Base-by-base conservation (phyloP, 2,797 vertebrate species). In the Moxostoma hubbsi region DNA sequence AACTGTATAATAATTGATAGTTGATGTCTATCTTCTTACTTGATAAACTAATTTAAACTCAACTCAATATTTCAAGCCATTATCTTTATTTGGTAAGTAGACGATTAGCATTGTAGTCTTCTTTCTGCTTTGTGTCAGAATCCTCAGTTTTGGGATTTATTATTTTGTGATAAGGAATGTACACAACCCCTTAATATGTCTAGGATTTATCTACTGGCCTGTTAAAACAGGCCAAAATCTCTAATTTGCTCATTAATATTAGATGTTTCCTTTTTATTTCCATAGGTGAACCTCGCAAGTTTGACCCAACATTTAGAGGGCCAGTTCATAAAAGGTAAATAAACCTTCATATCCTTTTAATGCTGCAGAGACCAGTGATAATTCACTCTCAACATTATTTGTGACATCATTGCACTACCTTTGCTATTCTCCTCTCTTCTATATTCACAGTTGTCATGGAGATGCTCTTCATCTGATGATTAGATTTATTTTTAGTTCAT, bases 231-330 rank as follows among this genome's bases (percentile, higher is more conserved):
- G n/a, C n/a, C n/a, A n/a, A n/a, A n/a, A n/a, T 36, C 36, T 18
- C 5, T 9, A 18, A 8, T 16, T 64, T 62, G 18, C 9, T 5
- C 16, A 45, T 53, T 63, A 57, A 47, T 3, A 36, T 24, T 62
- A 45, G 5, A 43, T 43, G 10, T 50, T 15, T 66, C 7, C 0
- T 61, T 66, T 12, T 75, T 15, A 6, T 49, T 79, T 75, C 61
- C 76, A 65, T 91, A 97, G 96, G 95, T 90, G 90, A 94, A 81
- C 89, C 94, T 84, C 94, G 92, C 84, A 91, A 86, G 86, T 95
- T 94, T 88, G 95, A 96, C 81, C 91, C 94, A 0, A 89, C 94
- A 72, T 97, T 97, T 93, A 93, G 90, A 87, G 95, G 96, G 65
- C 96, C 96, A 75, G 83, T 94, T 89, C 88, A 88, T 65, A 92